phyloP scores from a whole-genome alignment of 1,140 invertebrate genomes.

The Acyrthosiphon pisum region DNA sequence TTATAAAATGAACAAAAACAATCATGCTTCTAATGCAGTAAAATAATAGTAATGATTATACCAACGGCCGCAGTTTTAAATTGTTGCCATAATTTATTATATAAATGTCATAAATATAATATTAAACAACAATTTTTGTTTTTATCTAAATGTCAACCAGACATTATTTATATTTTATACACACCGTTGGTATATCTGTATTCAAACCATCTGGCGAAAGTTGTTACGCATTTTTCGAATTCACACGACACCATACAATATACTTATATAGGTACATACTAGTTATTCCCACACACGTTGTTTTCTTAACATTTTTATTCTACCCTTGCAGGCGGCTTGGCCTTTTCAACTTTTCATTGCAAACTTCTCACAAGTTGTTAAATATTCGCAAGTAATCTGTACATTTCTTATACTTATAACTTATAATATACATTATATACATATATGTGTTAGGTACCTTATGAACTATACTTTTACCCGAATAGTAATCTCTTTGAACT shows the following conservation, averaged over 20 bases:
- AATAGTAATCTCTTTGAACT: not conserved
- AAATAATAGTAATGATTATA: not conserved
- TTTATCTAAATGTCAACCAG: not conserved
- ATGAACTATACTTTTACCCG: not conserved
- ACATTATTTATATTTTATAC: not conserved
- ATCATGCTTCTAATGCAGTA: not conserved
- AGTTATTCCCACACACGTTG: not conserved
- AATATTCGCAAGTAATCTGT: not conserved
- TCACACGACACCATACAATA: not conserved
- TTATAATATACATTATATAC: not conserved
- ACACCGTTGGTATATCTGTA: not conserved
- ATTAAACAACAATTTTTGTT: too few species aligned
- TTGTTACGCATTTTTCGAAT: not conserved
- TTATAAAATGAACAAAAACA: not conserved
- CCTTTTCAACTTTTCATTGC: not conserved
- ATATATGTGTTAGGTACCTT: not conserved
- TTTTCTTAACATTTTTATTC: not conserved
- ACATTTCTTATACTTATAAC: not conserved
- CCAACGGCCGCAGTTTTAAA: too few species aligned
- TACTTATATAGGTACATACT: not conserved
- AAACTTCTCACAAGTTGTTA: not conserved
- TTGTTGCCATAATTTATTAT: not conserved
- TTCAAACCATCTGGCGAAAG: not conserved
- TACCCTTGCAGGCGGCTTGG: not conserved
- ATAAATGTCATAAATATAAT: not conserved